Evolutionary conservation across 2,888 invertebrate genomes (phyloP).

Genomic region (Hybos culiciformis): DNA sequence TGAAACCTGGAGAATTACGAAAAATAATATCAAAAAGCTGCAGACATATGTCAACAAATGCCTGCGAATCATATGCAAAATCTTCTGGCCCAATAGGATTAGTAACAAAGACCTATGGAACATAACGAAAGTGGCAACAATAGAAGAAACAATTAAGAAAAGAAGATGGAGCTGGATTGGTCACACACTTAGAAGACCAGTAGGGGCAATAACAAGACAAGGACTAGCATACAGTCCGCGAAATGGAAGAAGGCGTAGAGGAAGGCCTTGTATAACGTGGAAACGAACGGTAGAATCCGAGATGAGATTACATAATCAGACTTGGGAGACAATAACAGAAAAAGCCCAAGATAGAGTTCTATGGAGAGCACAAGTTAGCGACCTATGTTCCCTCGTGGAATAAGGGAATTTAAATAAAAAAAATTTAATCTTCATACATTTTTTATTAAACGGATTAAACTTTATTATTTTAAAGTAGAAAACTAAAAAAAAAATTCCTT

Average conservation of each 20-base stretch:
- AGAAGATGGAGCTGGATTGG: background rate
- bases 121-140: background rate
- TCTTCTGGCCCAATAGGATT: background rate
- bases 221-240: background rate
- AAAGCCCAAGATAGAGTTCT: background rate
- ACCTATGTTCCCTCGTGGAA: background rate
- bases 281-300: background rate
- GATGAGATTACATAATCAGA: background rate
- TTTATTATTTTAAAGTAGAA: too few species aligned
- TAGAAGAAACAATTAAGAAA: background rate
- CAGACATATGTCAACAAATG: background rate
- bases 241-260: background rate
- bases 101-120: background rate
- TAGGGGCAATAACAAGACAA: background rate
- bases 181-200: background rate
- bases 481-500: too few species aligned
- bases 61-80: background rate
- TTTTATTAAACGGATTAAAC: too few species aligned
- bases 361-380: background rate
- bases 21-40: background rate
- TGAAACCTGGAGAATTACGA: background rate
- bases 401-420: slow-evolving; percentile 1
- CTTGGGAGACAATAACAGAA: background rate
- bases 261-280: background rate
- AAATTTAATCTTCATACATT: background rate